These are phyloP conservation scores for Microctonus brassicae DNA, from an alignment of 2,888 invertebrate species.

Conservation along the genomic window DNA sequence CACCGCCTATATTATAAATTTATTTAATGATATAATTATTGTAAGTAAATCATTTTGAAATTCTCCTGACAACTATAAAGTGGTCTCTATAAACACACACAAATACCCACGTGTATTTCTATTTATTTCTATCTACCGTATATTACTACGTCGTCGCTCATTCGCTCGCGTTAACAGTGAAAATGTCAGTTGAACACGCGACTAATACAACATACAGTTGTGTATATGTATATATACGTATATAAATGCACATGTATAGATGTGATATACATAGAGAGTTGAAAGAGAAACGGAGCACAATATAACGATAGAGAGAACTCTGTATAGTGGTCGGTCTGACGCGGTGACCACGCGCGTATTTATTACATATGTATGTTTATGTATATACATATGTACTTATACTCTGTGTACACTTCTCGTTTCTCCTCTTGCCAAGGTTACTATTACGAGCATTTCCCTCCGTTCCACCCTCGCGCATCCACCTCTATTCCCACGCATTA, in stretches of 20 bases:
- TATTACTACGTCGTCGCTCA: background rate
- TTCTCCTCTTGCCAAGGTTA: constrained; percentile 62
- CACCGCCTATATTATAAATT: too few species aligned
- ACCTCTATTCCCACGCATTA: constrained; percentile 63
- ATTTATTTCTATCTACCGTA: background rate
- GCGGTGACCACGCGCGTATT: background rate
- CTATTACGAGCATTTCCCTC: constrained; percentile 60
- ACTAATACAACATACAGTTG: too few species aligned
- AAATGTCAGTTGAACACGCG: constrained; percentile 1
- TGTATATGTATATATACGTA: too few species aligned
- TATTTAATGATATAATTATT: too few species aligned
- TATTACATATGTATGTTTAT: too few species aligned
- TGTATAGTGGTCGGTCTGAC: background rate
- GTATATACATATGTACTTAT: constrained; percentile 51
- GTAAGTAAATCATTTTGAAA: too few species aligned
- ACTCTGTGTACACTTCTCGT: constrained; percentile 39
- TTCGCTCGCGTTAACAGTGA: background rate
- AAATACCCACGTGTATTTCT: too few species aligned
- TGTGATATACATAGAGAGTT: background rate
- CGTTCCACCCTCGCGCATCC: constrained; percentile 48
- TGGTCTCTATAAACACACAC: too few species aligned
- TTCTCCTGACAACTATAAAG: too few species aligned
- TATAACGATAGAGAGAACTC: background rate
- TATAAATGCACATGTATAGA: background rate
- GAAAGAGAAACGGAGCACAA: too few species aligned